Evolutionary conservation across 2,888 invertebrate species (phyloP).

Genomic region (Scotopteryx bipunctaria): DNA sequence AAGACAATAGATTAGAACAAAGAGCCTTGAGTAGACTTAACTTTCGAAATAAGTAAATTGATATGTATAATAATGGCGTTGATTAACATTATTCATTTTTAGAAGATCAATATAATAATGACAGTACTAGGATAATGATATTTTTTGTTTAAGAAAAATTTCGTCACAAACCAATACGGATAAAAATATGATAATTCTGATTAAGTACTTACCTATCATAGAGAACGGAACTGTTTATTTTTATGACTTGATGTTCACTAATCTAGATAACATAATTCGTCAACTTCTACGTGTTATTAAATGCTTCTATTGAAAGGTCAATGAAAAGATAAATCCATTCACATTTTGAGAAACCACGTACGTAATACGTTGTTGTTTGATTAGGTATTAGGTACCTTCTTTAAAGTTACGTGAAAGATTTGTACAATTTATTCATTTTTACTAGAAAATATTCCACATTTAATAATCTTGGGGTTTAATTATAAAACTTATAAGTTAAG

Average conservation of each 20-base stretch:
- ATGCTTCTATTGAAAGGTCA: constrained; percentile 1
- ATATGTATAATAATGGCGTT: constrained; percentile 15
- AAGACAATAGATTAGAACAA: constrained; percentile 29
- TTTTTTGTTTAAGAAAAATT: too few species aligned
- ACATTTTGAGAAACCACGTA: not conserved
- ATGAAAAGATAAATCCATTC: constrained; percentile 8
- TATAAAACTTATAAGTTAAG: too few species aligned
- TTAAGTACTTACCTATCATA: too few species aligned
- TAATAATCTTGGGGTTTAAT: too few species aligned
- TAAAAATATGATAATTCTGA: too few species aligned
- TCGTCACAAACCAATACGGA: too few species aligned
- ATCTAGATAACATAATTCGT: not conserved
- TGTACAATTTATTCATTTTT: too few species aligned
- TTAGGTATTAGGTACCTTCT: not conserved
- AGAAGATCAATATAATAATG: not conserved
- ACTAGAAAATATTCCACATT: too few species aligned
- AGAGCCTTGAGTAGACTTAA: constrained; percentile 36
- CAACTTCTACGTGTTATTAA: not conserved
- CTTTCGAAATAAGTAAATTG: constrained; percentile 36
- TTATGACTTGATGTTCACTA: too few species aligned
- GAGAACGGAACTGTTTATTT: too few species aligned
- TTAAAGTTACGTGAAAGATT: not conserved
- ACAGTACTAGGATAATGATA: too few species aligned
- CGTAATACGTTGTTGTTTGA: not conserved
- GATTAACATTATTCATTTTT: not conserved